phyloP scores from a whole-genome alignment of 2,113 vertebrate species.

The Euleptes europaea region DNA sequence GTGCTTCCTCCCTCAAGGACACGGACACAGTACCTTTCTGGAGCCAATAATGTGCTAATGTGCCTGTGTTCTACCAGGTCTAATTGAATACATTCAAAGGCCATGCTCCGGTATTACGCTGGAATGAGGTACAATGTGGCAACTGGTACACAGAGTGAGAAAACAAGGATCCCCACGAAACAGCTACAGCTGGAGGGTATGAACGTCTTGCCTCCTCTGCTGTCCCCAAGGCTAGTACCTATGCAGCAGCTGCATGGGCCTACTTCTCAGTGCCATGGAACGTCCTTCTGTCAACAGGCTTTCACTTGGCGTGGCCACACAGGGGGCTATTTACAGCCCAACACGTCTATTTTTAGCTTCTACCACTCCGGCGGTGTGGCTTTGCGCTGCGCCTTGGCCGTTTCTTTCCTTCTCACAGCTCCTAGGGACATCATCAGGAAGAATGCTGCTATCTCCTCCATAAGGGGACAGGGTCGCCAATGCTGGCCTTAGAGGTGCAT shows the following conservation, averaged over 20 bases:
- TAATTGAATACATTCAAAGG: not conserved
- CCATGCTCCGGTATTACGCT: not conserved
- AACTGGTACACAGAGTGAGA: not conserved
- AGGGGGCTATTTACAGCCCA: constrained; percentile 17
- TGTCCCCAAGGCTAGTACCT: constrained; percentile 6
- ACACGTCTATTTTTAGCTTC: constrained; percentile 25
- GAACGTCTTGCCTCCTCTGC: not conserved
- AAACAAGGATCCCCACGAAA: not conserved
- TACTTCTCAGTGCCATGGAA: constrained; percentile 13
- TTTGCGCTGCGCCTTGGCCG: constrained; percentile 6
- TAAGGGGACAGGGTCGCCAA: not conserved
- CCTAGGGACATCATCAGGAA: constrained; percentile 9
- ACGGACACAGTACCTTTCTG: not conserved
- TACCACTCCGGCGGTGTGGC: not conserved
- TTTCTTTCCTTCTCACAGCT: constrained; percentile 17
- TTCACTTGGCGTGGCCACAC: not conserved
- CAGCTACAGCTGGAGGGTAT: not conserved
- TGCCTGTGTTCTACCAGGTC: not conserved
- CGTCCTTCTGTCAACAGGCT: constrained; percentile 25
- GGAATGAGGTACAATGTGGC: not conserved
- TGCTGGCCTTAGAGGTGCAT: not conserved
- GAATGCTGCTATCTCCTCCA: constrained; percentile 5
- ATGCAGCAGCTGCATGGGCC: not conserved
- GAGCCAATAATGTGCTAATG: constrained; percentile 13
- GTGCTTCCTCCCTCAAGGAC: not conserved